Base-by-base conservation (phyloP, 2,888 invertebrate species). In the Polydrusus pterygomalis region DNA sequence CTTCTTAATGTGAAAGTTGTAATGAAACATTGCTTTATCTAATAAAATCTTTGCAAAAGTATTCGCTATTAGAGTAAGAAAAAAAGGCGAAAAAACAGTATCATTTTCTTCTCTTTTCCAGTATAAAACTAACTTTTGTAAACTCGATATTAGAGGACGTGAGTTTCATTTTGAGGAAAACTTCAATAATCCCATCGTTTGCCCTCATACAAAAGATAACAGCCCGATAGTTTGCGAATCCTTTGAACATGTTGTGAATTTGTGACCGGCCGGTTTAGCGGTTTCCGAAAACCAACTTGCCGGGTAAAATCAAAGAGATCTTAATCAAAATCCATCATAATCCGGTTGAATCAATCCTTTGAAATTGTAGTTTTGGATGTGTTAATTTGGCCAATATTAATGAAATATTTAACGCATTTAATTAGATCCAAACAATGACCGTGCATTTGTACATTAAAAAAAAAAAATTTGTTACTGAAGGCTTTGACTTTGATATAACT, bases 221-320 rank as follows among this genome's bases (percentile, higher is more conserved):
- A 78, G 77, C 75, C 74, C 75, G 79, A 79, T 79, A 79, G 78
- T 79, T 78, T 79, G 79, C 49, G 77, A 71, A 79, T 81, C 80
- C 80, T 79, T 79, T 79, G 81, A 78, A 80, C 81, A 80, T 81
- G 80, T 75, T 77, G 77, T 74, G 81, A 82, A 82, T 82, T 79
- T 79, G 77, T 78, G 77, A 70, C 70, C 63, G 51, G 62, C 45
- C 45, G 40, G 45, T 47, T 60, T 49, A 47, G 65, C 47, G 65
- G 64, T 47, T 45, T 64, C 34, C 65, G 49, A 65, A 34, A 60
- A 60, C 58, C 38, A 60, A 60, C 58, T 60, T 60, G 58, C 58
- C 18, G 38, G 11, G 34, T 25, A 47, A 18, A 49, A 65, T 65
- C 65, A 65, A 49, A 49, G 49, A 65, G 49, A 65, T 65, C 65